Evolutionary conservation across 2,113 vertebrate species (phyloP).

Genomic region (Hylia prasina): DNA sequence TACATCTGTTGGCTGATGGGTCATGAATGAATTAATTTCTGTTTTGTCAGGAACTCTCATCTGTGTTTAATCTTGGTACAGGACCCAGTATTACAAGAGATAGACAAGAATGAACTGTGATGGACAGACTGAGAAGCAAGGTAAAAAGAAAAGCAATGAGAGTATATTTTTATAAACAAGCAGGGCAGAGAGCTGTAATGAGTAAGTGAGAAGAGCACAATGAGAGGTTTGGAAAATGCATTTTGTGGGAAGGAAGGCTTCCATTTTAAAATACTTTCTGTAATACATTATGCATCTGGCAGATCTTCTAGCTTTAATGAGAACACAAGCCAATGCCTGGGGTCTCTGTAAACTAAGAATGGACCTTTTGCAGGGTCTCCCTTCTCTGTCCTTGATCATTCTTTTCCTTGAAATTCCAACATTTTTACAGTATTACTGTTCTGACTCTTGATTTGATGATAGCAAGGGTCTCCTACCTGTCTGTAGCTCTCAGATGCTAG

Average conservation of each 20-base stretch:
- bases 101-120: background rate
- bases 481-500: background rate
- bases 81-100: background rate
- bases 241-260: constrained; percentile 22
- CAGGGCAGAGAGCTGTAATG: background rate
- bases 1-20: background rate
- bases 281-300: constrained; percentile 16
- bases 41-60: background rate
- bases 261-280: constrained; percentile 21
- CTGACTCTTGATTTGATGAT: background rate
- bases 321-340: background rate
- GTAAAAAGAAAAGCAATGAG: background rate
- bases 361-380: background rate
- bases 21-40: background rate
- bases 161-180: background rate
- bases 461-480: background rate
- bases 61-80: background rate
- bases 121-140: background rate
- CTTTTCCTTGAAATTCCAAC: background rate
- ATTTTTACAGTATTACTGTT: background rate
- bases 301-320: background rate
- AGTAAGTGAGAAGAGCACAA: background rate
- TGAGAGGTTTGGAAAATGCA: constrained; percentile 11
- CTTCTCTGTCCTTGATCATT: background rate
- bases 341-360: background rate